These are phyloP conservation scores for Paramuricea clavata DNA, from an alignment of 92 coral and sea anemone genomes.

Conservation along the genomic window DNA sequence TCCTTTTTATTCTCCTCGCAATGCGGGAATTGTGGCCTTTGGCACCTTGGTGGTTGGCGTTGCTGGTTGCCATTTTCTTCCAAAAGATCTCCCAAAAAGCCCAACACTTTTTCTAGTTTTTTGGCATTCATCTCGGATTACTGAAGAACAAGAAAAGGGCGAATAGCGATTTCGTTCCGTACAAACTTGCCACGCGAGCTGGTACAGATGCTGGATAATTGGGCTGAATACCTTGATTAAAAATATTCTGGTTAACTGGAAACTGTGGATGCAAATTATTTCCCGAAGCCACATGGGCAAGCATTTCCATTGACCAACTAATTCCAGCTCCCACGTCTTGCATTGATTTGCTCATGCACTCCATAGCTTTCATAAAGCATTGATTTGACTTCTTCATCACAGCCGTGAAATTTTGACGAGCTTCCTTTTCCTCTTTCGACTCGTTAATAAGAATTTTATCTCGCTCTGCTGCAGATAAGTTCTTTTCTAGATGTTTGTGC, in stretches of 20 bases:
- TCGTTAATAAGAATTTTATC: neutral
- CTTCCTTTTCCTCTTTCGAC: neutral
- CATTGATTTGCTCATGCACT: slow-evolving; percentile 6
- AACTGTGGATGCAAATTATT: neutral
- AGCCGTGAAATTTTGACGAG: neutral
- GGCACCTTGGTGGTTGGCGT: too few species aligned
- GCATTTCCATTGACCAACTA: slow-evolving; percentile 10
- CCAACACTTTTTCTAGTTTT: too few species aligned
- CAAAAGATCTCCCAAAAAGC: too few species aligned
- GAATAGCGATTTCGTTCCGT: too few species aligned
- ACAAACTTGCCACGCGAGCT: too few species aligned
- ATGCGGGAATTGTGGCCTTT: too few species aligned
- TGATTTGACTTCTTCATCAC: neutral
- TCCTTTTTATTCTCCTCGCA: too few species aligned
- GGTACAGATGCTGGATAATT: neutral
- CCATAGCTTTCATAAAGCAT: neutral
- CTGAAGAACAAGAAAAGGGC: too few species aligned
- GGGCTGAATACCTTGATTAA: slow-evolving; percentile 39
- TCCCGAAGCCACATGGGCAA: neutral
- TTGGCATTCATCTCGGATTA: too few species aligned
- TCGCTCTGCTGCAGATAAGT: neutral
- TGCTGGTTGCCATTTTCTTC: too few species aligned
- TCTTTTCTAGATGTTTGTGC: neutral
- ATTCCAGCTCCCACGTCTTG: neutral
- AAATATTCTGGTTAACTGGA: slow-evolving; percentile 64